Conservation (phyloP, 1,140 invertebrate species). For the Trypoxylus dichotomus region DNA sequence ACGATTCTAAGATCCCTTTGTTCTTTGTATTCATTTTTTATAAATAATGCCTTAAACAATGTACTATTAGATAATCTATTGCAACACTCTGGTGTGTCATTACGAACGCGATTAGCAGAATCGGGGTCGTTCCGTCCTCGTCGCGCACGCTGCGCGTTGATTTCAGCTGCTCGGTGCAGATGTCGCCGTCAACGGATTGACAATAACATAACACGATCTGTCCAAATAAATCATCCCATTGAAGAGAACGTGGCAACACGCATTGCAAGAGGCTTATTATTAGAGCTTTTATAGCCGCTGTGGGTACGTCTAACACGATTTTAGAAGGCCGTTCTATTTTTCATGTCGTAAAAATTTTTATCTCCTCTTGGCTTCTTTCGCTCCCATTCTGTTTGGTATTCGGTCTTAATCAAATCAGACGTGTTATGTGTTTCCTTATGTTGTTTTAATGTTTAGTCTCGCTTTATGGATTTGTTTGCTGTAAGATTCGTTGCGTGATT, state of each 20-base stretch:
- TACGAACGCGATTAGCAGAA: neutral
- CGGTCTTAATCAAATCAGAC: neutral
- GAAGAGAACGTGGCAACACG: slow-evolving; percentile 37
- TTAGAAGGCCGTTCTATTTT: neutral
- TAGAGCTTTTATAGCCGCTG: slow-evolving; percentile 29
- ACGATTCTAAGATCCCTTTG: neutral
- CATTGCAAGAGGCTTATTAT: slow-evolving; percentile 33
- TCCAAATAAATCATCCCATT: slow-evolving; percentile 41
- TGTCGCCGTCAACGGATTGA: slow-evolving; percentile 38
- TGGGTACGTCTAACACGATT: slow-evolving; percentile 26
- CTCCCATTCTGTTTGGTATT: neutral
- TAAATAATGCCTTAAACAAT: slow-evolving; percentile 10
- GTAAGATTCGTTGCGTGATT: neutral
- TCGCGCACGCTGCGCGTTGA: neutral
- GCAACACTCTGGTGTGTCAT: neutral
- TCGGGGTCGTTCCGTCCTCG: neutral
- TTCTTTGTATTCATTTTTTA: neutral
- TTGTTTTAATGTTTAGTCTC: neutral
- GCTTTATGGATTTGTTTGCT: slow-evolving; percentile 2
- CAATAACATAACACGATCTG: slow-evolving; percentile 38
- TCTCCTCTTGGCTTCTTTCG: neutral
- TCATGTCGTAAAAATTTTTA: slow-evolving; percentile 6
- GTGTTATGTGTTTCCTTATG: neutral
- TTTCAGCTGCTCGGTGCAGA: slow-evolving; percentile 34
- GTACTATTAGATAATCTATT: slow-evolving; percentile 20